Evolutionary conservation across 2,888 invertebrate species (phyloP).

Genomic region (Lasioglossum zephyrum): DNA sequence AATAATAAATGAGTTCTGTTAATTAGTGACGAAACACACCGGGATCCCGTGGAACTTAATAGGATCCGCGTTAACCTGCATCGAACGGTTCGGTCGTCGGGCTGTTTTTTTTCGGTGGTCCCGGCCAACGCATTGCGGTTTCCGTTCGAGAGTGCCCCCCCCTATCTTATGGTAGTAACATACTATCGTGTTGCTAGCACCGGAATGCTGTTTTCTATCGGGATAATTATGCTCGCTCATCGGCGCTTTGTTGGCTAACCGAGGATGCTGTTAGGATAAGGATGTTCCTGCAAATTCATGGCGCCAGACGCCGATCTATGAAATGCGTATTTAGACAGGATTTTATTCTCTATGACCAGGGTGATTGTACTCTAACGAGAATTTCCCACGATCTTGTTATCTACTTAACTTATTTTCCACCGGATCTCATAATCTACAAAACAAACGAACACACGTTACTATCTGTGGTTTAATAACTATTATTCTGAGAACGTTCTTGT

Average conservation of each 20-base stretch:
- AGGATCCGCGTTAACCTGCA: conserved; percentile 4
- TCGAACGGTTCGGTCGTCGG: conserved; percentile 3
- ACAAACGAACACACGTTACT: background rate
- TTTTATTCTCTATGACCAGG: background rate
- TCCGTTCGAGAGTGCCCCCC: background rate
- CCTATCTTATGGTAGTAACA: background rate
- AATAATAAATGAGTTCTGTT: conserved; percentile 19
- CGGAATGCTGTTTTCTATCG: background rate
- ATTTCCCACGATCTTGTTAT: background rate
- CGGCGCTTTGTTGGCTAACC: background rate
- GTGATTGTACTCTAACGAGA: background rate
- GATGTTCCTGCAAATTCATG: background rate
- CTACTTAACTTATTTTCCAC: background rate
- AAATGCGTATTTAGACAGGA: background rate
- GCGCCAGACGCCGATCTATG: background rate
- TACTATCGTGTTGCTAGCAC: background rate
- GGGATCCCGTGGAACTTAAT: conserved; percentile 15
- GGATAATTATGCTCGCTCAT: background rate
- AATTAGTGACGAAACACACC: conserved; percentile 18
- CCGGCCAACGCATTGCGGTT: background rate
- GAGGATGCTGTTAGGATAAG: background rate
- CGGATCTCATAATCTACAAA: background rate
- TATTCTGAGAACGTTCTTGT: background rate
- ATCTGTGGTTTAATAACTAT: background rate
- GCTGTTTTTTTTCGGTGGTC: background rate